A percentile compares a stretch with the other conserved stretches of the same genome.
phyloP scores from a whole-genome alignment of 2,888 invertebrate species.

The Neoscelio sp. region DNA sequence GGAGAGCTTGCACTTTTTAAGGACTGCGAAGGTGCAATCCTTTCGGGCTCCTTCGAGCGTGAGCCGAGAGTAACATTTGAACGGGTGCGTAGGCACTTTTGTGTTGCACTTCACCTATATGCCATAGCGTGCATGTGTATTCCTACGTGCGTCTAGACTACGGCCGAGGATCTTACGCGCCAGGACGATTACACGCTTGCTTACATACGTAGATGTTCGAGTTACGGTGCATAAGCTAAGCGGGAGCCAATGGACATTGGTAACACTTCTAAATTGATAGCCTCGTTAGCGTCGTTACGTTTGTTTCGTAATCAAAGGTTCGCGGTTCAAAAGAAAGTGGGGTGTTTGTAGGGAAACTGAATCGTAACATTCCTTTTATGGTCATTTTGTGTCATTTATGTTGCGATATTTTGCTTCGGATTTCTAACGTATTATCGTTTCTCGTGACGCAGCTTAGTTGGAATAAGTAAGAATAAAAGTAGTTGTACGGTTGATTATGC shows the following conservation, averaged over 20 bases:
- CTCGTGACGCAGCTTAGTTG: no score
- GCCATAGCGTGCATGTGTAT: constrained; percentile 38
- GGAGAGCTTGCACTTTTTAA: constrained; percentile 69
- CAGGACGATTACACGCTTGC: constrained; percentile 65
- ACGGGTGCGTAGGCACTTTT: constrained; percentile 76
- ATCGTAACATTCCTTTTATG: no score
- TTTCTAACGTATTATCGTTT: no score
- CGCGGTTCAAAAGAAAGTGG: constrained; percentile 12
- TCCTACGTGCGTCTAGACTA: constrained; percentile 5
- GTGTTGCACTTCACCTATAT: constrained; percentile 65
- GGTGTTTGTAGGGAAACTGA: no score
- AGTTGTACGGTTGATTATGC: no score
- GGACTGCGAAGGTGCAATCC: constrained; percentile 70
- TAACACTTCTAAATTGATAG: constrained; percentile 35
- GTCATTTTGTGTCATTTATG: no score
- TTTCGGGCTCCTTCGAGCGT: constrained; percentile 76
- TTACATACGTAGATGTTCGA: constrained; percentile 58
- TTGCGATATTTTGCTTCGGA: no score
- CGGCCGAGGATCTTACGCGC: constrained; percentile 37
- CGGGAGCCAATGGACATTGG: constrained; percentile 35
- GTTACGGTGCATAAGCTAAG: constrained; percentile 52
- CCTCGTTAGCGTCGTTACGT: constrained; percentile 53
- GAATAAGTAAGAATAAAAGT: no score
- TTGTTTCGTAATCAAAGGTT: constrained; percentile 45
- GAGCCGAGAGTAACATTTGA: constrained; percentile 81